Evolutionary conservation across 2,888 invertebrate genomes (phyloP).

Genomic region (Sinelater perroti): DNA sequence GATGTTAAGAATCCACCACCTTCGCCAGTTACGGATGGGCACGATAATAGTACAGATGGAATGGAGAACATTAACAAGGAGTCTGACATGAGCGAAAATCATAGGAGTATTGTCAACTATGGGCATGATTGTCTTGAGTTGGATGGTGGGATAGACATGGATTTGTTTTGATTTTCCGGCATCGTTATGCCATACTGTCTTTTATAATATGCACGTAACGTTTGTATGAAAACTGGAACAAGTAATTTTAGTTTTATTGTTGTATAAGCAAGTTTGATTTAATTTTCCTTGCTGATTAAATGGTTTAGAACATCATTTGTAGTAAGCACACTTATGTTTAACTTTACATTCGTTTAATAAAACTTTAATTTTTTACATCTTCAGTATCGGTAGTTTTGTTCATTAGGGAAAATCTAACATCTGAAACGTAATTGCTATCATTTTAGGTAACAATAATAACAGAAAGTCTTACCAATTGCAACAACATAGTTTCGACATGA

Average conservation of each 20-base stretch:
- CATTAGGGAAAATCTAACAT: constrained; percentile 65
- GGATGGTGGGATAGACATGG: constrained; percentile 68
- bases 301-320: no score
- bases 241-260: background rate
- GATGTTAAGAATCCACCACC: constrained; percentile 80
- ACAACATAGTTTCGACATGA: constrained; percentile 66
- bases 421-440: constrained; percentile 49
- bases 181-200: no score
- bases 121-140: constrained; percentile 79
- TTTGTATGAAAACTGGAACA: background rate
- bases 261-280: constrained; percentile 3
- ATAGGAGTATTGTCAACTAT: constrained; percentile 60
- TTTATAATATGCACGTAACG: no score
- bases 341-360: constrained; percentile 1
- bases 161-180: constrained; percentile 53
- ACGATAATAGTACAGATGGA: constrained; percentile 69
- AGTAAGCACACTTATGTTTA: constrained; percentile 5
- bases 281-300: no score
- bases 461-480: constrained; percentile 62
- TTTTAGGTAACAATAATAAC: constrained; percentile 22
- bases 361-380: constrained; percentile 20
- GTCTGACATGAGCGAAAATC: constrained; percentile 28
- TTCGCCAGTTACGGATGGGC: constrained; percentile 79
- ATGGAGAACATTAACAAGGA: constrained; percentile 46
- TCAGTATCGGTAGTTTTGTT: constrained; percentile 3